Conservation (phyloP, 2,797 vertebrate genomes). For the Poecilia picta region DNA sequence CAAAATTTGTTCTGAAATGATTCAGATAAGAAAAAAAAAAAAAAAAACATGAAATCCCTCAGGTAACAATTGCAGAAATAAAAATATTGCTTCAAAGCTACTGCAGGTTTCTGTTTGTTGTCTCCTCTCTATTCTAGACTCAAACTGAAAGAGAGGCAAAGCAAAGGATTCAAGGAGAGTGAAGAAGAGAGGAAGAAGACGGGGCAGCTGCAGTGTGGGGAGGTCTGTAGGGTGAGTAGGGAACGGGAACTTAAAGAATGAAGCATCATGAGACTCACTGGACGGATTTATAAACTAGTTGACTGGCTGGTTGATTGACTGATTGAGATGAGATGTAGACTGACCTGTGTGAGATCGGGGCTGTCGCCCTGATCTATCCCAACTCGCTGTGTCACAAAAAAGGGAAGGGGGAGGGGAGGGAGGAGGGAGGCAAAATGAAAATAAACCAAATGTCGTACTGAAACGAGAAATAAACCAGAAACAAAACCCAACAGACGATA, state of each 20-base stretch:
- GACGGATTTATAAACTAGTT: slow-evolving; percentile 70
- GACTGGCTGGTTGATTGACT: slow-evolving; percentile 77
- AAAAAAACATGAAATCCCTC: slow-evolving; percentile 28
- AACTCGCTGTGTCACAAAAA: slow-evolving; percentile 95
- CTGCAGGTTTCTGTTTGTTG: slow-evolving; percentile 50
- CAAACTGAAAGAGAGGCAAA: slow-evolving; percentile 58
- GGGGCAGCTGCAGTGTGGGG: slow-evolving; percentile 75
- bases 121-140: slow-evolving; percentile 73
- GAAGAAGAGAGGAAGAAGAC: slow-evolving; percentile 72
- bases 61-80: slow-evolving; percentile 29
- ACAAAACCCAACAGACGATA: slow-evolving; percentile 63
- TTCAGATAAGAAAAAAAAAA: slow-evolving; percentile 40
- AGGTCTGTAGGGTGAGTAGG: slow-evolving; percentile 85
- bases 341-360: slow-evolving; percentile 98
- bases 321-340: slow-evolving; percentile 87
- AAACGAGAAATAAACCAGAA: slow-evolving; percentile 67
- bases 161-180: slow-evolving; percentile 67
- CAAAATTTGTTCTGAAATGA: slow-evolving; percentile 59
- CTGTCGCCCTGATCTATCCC: slow-evolving; percentile 97
- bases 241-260: slow-evolving; percentile 78
- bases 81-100: slow-evolving; percentile 32
- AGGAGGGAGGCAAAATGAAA: slow-evolving; percentile 77
- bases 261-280: slow-evolving; percentile 80
- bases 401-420: slow-evolving; percentile 60
- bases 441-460: slow-evolving; percentile 77